Conservation (phyloP, 2,113 vertebrate species). For the Balaeniceps rex region DNA sequence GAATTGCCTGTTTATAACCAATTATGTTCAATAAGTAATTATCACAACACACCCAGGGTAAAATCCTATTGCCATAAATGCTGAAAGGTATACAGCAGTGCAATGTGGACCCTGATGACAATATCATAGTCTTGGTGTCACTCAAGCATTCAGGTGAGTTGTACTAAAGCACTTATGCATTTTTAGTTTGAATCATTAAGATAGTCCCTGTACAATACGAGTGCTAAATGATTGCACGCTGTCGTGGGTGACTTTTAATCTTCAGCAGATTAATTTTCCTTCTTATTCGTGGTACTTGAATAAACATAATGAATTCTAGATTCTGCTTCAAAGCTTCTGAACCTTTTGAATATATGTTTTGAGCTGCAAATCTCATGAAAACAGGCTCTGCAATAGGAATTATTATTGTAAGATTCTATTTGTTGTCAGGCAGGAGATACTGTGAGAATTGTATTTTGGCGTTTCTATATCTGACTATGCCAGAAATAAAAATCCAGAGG, state of each 20-base stretch:
- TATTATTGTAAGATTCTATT: not conserved
- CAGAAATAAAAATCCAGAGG: not conserved
- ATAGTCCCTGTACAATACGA: not conserved
- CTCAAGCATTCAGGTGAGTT: not conserved
- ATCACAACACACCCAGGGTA: not conserved
- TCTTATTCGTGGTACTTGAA: too few species aligned
- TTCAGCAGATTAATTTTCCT: too few species aligned
- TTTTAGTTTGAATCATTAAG: not conserved
- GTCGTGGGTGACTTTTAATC: not conserved
- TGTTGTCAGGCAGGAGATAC: not conserved
- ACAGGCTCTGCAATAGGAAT: not conserved
- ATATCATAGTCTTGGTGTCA: not conserved
- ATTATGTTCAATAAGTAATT: conserved; percentile 20
- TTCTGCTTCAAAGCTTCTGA: not conserved
- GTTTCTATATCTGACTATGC: not conserved
- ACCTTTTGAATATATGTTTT: not conserved
- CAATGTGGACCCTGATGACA: not conserved
- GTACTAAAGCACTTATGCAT: not conserved
- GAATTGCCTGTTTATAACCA: not conserved
- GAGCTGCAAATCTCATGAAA: not conserved
- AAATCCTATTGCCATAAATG: not conserved
- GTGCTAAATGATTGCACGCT: not conserved
- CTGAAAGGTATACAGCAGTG: not conserved
- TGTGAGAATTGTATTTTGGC: not conserved
- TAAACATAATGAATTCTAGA: not conserved